These are phyloP conservation scores for Strigamia maritima DNA, from an alignment of 2,888 invertebrate genomes.

Conservation along the genomic window DNA sequence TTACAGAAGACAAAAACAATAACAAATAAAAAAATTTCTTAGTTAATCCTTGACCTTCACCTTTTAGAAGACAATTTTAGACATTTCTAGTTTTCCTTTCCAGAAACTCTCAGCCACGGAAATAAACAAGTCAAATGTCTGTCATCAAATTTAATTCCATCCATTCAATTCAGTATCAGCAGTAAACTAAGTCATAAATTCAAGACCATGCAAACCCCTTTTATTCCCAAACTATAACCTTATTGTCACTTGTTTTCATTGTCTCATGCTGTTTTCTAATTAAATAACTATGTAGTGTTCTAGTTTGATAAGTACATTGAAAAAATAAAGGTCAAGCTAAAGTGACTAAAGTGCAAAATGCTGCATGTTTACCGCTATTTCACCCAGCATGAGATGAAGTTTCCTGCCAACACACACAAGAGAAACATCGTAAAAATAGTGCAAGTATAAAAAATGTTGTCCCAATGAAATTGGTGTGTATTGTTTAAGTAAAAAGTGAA, in stretches of 20 bases:
- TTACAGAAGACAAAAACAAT: too few species aligned
- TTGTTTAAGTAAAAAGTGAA: too few species aligned
- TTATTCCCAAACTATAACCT: background rate
- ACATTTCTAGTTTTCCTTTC: background rate
- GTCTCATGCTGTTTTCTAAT: background rate
- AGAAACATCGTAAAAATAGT: conserved; percentile 29
- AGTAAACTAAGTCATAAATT: background rate
- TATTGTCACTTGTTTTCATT: background rate
- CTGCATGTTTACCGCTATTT: background rate
- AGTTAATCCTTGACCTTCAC: background rate
- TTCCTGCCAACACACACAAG: background rate
- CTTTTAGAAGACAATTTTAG: background rate
- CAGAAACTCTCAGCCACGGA: background rate
- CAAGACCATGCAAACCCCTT: background rate
- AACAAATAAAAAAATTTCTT: background rate
- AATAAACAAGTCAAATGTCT: conserved; percentile 5
- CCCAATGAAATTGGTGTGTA: background rate
- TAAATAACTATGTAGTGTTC: background rate
- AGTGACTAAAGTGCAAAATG: background rate
- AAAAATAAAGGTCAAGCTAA: background rate
- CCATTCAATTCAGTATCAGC: background rate
- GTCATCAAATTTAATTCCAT: conserved; percentile 18
- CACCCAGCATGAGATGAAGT: background rate
- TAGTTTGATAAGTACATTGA: background rate
- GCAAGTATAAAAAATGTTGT: background rate